A percentile compares a stretch with the other conserved stretches of the same genome.
Evolutionary conservation across 2,888 invertebrate genomes (phyloP).

Genomic region (Epirrhoe alternata): DNA sequence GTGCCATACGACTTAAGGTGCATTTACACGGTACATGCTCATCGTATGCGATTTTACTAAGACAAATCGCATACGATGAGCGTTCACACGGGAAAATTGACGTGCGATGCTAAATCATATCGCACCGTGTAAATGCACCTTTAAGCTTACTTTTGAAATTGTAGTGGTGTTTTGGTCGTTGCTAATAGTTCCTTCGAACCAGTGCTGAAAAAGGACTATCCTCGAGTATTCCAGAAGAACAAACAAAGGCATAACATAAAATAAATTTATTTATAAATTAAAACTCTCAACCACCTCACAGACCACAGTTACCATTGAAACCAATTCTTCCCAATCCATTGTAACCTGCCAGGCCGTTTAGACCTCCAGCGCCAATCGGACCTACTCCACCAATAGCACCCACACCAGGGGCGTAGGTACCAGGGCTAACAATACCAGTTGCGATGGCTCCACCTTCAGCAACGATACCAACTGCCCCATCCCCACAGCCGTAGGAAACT

Average conservation of each 20-base stretch:
- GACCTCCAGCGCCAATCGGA: conserved; percentile 8
- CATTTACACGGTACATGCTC: no score
- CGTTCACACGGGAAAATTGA: no score
- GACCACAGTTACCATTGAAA: conserved; percentile 28
- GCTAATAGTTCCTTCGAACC: no score
- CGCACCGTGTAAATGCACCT: no score
- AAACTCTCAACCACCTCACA: background rate
- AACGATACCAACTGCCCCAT: conserved; percentile 44
- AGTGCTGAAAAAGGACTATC: background rate
- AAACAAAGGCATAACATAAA: background rate
- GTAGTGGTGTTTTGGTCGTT: no score
- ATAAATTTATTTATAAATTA: conserved; percentile 15
- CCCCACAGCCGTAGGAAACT: conserved; percentile 44
- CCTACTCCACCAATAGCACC: background rate
- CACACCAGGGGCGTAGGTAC: conserved; percentile 19
- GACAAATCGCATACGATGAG: no score
- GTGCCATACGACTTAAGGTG: no score
- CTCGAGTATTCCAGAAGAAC: background rate
- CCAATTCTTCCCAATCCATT: conserved; percentile 32
- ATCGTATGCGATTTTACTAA: no score
- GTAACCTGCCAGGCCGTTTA: conserved; percentile 23
- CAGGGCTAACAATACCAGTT: conserved; percentile 33
- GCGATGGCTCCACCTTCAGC: conserved; percentile 35
- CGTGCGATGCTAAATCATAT: no score
- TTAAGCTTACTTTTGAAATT: no score